phyloP scores from a whole-genome alignment of 1,140 invertebrate genomes.

The Probaryconus sp. region DNA sequence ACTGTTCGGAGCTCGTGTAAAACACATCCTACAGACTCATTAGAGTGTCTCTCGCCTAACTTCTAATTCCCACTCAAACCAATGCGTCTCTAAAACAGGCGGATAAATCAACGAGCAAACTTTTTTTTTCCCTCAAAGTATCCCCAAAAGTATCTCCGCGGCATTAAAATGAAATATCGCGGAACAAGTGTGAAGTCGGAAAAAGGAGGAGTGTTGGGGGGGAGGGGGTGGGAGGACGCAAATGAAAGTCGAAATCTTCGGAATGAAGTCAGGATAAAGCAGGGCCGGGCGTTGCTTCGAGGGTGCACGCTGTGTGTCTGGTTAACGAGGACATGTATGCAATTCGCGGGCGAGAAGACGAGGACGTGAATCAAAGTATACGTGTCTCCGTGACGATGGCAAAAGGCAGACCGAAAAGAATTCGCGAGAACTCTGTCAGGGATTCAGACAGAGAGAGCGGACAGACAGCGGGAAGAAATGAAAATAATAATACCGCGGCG shows the following conservation, averaged over 20 bases:
- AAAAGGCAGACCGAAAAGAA: constrained; percentile 69
- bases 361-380: constrained; percentile 32
- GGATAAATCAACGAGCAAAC: constrained; percentile 39
- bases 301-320: constrained; percentile 31
- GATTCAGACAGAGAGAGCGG: constrained; percentile 62
- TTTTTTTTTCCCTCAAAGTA: constrained; percentile 16
- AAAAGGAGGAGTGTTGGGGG: constrained; percentile 1
- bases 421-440: constrained; percentile 43
- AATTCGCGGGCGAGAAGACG: constrained; percentile 27
- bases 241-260: constrained; percentile 54
- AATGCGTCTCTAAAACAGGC: background rate
- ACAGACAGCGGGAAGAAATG: constrained; percentile 71
- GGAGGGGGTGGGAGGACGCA: constrained; percentile 25
- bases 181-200: constrained; percentile 37
- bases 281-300: constrained; percentile 12
- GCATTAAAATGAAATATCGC: constrained; percentile 57
- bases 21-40: too few relatives aligned
- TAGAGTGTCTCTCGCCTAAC: too few relatives aligned
- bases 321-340: constrained; percentile 52
- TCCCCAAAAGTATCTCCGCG: constrained; percentile 31
- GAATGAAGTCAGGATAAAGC: constrained; percentile 33
- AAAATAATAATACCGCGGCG: constrained; percentile 72
- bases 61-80: constrained; percentile 28
- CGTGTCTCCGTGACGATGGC: constrained; percentile 37
- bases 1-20: too few relatives aligned